Base-by-base conservation (phyloP, 2,797 vertebrate genomes). In the Clarias pachynema region DNA sequence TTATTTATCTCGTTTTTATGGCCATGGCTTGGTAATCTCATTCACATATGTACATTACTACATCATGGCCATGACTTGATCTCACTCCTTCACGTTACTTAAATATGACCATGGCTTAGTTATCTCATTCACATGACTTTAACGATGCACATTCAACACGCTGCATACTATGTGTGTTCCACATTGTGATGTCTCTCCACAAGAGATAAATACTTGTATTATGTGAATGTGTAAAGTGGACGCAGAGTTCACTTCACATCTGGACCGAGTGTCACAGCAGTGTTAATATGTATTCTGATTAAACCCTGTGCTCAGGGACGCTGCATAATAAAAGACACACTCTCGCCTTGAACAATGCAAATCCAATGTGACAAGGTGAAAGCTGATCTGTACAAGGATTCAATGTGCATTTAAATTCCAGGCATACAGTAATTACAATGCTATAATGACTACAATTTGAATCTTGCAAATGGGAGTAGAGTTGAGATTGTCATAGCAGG, bases 271-370 rank as follows among this genome's bases (percentile, higher is more conserved):
- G 69, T 81, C 69, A 29, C 49, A 2, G 29, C 44, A 22, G 31
- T 59, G 59, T 68, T 81, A 59, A 85, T 62, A 44, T 31, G 65
- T 49, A 81, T 63, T 81, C 79, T 65, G 53, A 81, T 73, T 65
- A 81, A 29, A 75, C 31, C 14, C 9, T 31, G 31, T 20, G 56
- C 79, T 44, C 22, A 16, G 44, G 79, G 63, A 73, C 63, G 62
- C 16, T 14, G 81, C n/a, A 77, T 78, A 77, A 86, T 69, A 68
- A 77, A n/a, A 22, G 5, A 69, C 40, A 44, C 60, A 1, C 57
- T 63, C 29, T 59, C 9, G 9, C 24, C 72, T 49, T 10, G 62
- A 59, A 86, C 49, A 73, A 65, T 66, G 12, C 49, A 59, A 86
- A 86, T 68, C 49, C 60, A 59, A 24, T 59, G 34, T 26, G 24